These are phyloP conservation scores for Poeciliopsis presidionis DNA, from an alignment of 2,797 vertebrate genomes.

Conservation along the genomic window DNA sequence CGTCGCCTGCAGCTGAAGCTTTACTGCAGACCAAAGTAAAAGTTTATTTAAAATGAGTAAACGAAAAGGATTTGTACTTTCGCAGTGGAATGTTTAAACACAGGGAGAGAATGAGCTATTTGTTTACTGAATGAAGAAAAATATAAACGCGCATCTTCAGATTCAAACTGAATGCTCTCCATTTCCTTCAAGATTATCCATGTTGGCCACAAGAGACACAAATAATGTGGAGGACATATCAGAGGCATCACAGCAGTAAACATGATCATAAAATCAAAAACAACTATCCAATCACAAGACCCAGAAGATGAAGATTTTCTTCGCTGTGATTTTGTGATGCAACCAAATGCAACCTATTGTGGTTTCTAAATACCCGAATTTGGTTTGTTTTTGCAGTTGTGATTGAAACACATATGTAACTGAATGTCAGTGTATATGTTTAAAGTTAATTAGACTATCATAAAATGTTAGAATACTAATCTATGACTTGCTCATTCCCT, in stretches of 20 bases:
- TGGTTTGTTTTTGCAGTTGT: not conserved
- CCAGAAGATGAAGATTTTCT: not conserved
- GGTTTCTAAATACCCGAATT: not conserved
- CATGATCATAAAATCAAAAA: not conserved
- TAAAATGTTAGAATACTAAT: not conserved
- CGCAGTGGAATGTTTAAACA: not conserved
- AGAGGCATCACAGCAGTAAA: not conserved
- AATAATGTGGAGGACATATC: not conserved
- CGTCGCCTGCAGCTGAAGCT: constrained; percentile 95
- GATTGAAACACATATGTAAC: not conserved
- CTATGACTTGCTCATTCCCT: not conserved
- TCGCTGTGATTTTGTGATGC: not conserved
- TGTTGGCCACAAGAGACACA: not conserved
- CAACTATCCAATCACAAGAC: not conserved
- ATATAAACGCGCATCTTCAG: not conserved
- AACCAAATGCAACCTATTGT: not conserved
- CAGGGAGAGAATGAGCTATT: not conserved
- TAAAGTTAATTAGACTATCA: not conserved
- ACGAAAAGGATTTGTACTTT: constrained; percentile 13
- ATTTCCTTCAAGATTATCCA: not conserved
- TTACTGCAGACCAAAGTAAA: constrained; percentile 79
- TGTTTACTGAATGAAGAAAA: constrained; percentile 7
- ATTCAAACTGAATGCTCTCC: not conserved
- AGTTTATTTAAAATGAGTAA: not conserved
- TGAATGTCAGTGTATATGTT: not conserved